Conservation (phyloP, 2,888 invertebrate species). For the Melolontha melolontha region DNA sequence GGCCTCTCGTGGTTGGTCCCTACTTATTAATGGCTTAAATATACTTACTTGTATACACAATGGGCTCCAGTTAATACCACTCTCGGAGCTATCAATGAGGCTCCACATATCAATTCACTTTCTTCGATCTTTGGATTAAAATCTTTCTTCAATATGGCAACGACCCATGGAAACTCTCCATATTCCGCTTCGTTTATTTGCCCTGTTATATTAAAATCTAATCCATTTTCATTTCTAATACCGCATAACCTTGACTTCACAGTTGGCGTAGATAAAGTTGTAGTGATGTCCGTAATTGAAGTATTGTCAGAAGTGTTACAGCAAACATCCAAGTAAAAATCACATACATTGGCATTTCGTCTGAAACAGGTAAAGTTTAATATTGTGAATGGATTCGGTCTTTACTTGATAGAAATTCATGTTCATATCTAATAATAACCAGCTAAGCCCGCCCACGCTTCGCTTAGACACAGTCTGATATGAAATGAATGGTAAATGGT, state of each 20-base stretch:
- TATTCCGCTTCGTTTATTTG: constrained; percentile 76
- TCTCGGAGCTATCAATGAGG: constrained; percentile 79
- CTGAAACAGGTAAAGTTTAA: constrained; percentile 56
- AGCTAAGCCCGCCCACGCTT: too few species aligned
- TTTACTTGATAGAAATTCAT: too few species aligned
- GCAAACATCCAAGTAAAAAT: constrained; percentile 81
- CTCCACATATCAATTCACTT: constrained; percentile 78
- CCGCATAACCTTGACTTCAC: constrained; percentile 80
- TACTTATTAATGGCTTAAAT: not conserved
- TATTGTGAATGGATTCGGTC: too few species aligned
- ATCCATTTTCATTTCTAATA: constrained; percentile 63
- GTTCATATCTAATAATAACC: too few species aligned
- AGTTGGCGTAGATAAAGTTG: constrained; percentile 35
- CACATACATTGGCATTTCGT: constrained; percentile 71
- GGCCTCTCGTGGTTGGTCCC: too few species aligned
- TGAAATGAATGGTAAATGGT: too few species aligned
- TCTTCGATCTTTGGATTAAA: constrained; percentile 65
- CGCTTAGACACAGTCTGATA: too few species aligned
- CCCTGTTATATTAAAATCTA: constrained; percentile 66
- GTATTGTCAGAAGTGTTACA: constrained; percentile 68
- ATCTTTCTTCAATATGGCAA: constrained; percentile 73
- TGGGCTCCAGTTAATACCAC: constrained; percentile 88
- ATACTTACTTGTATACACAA: constrained; percentile 68
- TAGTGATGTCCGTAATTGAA: constrained; percentile 39
- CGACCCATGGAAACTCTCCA: constrained; percentile 89